These are phyloP conservation scores for Caenorhabditis uteleia DNA, from an alignment of 2,888 invertebrate species.

Conservation along the genomic window DNA sequence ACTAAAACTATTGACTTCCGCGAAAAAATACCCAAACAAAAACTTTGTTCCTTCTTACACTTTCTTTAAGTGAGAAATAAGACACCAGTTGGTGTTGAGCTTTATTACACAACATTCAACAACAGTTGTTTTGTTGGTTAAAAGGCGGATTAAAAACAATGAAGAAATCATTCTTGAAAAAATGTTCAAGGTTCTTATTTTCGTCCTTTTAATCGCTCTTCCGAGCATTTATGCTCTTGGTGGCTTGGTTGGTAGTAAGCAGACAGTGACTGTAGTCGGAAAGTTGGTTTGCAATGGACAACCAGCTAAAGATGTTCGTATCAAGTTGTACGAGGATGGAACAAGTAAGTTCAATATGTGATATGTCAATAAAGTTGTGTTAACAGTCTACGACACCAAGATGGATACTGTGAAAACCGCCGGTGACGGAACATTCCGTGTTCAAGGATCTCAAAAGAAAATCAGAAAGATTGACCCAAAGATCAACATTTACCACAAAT, in stretches of 20 bases:
- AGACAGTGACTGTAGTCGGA: slow-evolving; percentile 32
- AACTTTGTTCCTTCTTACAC: too few species aligned
- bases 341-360: slow-evolving; percentile 22
- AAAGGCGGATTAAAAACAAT: too few species aligned
- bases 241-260: slow-evolving; percentile 29
- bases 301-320: slow-evolving; percentile 22
- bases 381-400: slow-evolving; percentile 47
- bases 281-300: slow-evolving; percentile 31
- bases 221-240: slow-evolving; percentile 11
- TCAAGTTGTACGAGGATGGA: slow-evolving; percentile 42
- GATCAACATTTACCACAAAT: slow-evolving; percentile 41
- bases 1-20: too few species aligned
- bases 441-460: slow-evolving; percentile 43
- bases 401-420: slow-evolving; percentile 58
- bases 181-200: slow-evolving; percentile 5
- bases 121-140: too few species aligned
- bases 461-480: slow-evolving; percentile 46
- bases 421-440: slow-evolving; percentile 52
- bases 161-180: too few species aligned
- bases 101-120: too few species aligned
- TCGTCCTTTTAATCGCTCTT: slow-evolving; percentile 4
- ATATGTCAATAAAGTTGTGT: slow-evolving; percentile 4
- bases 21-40: too few species aligned
- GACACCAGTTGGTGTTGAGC: too few species aligned
- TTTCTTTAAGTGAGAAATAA: too few species aligned